phyloP scores from a whole-genome alignment of 2,888 invertebrate species.

The Pemphredon lugubris region DNA sequence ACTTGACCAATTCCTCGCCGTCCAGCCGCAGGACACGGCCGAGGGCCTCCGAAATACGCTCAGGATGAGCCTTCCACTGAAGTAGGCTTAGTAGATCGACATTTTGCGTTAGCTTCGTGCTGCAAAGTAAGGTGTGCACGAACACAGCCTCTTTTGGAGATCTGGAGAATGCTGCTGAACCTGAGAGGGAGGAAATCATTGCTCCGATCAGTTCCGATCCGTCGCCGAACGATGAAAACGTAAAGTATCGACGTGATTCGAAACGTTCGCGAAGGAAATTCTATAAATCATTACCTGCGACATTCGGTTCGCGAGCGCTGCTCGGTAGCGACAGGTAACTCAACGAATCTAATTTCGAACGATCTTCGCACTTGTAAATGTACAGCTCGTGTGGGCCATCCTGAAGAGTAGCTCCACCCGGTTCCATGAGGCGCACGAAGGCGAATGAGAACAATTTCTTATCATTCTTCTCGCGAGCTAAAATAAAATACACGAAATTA shows the following conservation, averaged over 20 bases:
- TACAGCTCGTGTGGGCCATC: constrained; percentile 95
- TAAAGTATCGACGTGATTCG: no score
- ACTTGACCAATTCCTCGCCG: constrained; percentile 95
- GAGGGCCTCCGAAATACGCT: constrained; percentile 92
- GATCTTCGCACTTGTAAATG: constrained; percentile 96
- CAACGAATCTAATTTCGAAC: constrained; percentile 85
- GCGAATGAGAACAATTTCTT: constrained; percentile 96
- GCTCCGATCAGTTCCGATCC: no score
- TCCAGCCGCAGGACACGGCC: constrained; percentile 91
- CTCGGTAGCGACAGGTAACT: constrained; percentile 82
- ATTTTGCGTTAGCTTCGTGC: constrained; percentile 98
- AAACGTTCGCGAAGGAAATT: no score
- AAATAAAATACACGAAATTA: constrained; percentile 50
- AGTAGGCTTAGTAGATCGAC: constrained; percentile 93
- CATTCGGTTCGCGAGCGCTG: constrained; percentile 76
- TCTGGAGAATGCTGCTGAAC: constrained; percentile 84
- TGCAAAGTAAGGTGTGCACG: constrained; percentile 92
- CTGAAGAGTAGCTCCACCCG: constrained; percentile 93
- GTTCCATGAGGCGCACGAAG: constrained; percentile 94
- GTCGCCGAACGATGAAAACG: no score
- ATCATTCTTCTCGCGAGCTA: constrained; percentile 94
- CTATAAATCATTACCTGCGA: constrained; percentile 73
- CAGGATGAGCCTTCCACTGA: constrained; percentile 95
- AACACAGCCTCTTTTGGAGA: constrained; percentile 93
- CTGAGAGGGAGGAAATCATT: no score